Conservation (phyloP, 2,113 vertebrate species). For the Paramisgurnus dabryanus region DNA sequence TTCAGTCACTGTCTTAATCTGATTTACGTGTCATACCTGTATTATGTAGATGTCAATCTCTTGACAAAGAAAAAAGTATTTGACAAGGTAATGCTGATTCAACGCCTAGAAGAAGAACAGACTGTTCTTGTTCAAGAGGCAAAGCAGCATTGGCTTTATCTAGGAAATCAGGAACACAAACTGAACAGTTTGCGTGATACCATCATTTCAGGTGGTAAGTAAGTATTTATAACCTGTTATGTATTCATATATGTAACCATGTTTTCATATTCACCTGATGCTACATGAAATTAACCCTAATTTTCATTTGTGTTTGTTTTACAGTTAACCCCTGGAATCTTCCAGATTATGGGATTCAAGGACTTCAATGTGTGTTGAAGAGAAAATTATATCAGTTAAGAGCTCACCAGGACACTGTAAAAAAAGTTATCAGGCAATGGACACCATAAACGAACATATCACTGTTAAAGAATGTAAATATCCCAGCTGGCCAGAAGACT, state of each 20-base stretch:
- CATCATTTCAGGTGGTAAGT: neutral
- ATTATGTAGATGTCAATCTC: conserved; percentile 2
- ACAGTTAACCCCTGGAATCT: neutral
- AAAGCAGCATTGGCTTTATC: neutral
- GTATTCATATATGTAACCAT: neutral
- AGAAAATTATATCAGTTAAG: neutral
- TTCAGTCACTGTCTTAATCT: neutral
- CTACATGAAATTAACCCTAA: too few species aligned
- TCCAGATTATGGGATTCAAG: neutral
- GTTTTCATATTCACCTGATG: too few species aligned
- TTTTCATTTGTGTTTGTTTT: neutral
- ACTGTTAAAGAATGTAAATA: neutral
- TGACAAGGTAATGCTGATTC: conserved; percentile 20
- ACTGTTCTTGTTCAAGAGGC: neutral
- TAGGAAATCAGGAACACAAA: neutral
- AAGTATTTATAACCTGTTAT: too few species aligned
- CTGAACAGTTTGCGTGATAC: neutral
- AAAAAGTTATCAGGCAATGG: neutral
- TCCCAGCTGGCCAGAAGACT: neutral
- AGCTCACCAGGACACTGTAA: conserved; percentile 1
- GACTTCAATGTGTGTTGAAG: conserved; percentile 13
- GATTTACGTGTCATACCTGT: neutral
- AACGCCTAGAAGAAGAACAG: conserved; percentile 9
- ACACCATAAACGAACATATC: neutral
- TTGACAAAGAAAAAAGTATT: conserved; percentile 22